Conservation (phyloP, 2,797 vertebrate species). For the Podarcis siculus region DNA sequence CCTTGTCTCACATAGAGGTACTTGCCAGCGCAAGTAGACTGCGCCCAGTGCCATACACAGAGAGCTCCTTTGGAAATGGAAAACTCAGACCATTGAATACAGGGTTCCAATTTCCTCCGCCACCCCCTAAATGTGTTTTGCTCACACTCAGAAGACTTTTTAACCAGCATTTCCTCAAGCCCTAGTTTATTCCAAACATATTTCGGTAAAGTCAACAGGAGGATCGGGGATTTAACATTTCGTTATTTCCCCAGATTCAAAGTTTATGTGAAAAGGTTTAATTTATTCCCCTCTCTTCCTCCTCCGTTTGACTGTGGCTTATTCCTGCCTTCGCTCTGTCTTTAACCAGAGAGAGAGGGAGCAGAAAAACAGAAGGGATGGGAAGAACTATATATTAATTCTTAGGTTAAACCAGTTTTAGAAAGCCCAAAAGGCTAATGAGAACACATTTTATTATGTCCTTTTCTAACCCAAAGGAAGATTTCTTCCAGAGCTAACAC, state of each 20-base stretch:
- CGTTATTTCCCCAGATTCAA: constrained; percentile 49
- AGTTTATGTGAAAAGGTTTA: constrained; percentile 20
- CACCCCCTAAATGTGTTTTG: constrained; percentile 63
- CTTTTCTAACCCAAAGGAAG: constrained; percentile 33
- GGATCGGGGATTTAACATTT: constrained; percentile 46
- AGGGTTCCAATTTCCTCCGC: constrained; percentile 73
- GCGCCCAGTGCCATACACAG: constrained; percentile 18
- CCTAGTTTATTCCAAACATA: constrained; percentile 62
- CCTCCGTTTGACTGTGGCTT: constrained; percentile 32
- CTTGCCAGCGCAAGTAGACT: constrained; percentile 1
- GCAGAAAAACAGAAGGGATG: not conserved
- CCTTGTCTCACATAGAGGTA: not conserved
- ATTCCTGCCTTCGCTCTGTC: constrained; percentile 35
- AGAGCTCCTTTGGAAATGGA: constrained; percentile 67
- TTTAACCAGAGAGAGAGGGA: constrained; percentile 21
- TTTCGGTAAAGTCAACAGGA: constrained; percentile 62
- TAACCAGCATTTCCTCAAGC: constrained; percentile 50
- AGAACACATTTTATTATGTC: not conserved
- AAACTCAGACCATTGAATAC: constrained; percentile 69
- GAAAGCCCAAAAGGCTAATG: constrained; percentile 27
- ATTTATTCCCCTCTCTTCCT: constrained; percentile 5
- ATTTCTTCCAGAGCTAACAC: not conserved
- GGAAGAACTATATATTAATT: not conserved
- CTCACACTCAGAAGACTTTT: constrained; percentile 64
- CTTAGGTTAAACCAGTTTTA: constrained; percentile 20